phyloP scores from a whole-genome alignment of 2,888 invertebrate genomes.

The Campoletis raptor region DNA sequence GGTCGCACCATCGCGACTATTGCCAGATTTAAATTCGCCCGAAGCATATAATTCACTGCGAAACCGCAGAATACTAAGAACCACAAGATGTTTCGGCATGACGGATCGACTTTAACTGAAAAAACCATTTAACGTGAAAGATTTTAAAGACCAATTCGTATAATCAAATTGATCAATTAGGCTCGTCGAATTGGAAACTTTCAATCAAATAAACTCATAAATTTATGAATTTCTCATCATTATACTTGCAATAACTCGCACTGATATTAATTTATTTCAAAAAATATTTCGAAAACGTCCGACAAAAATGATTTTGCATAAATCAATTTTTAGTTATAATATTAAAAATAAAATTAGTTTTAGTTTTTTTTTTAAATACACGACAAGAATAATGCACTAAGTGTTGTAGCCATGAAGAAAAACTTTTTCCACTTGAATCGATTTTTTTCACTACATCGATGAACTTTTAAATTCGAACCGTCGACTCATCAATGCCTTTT shows the following conservation, averaged over 20 bases:
- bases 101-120: conserved; percentile 77
- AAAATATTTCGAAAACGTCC: not conserved
- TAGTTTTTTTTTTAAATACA: not conserved
- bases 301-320: not conserved
- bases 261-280: not conserved
- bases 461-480: conserved; percentile 10
- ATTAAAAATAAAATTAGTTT: not conserved
- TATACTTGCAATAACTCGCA: not conserved
- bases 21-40: conserved; percentile 89
- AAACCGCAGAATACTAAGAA: conserved; percentile 88
- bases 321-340: not conserved
- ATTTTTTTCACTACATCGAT: conserved; percentile 4
- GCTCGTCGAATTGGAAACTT: not conserved
- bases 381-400: not conserved
- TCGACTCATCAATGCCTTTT: conserved; percentile 17
- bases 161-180: not conserved
- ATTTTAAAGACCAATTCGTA: not conserved
- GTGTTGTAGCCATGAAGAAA: not conserved
- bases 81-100: conserved; percentile 87
- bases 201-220: not conserved
- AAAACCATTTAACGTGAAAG: not conserved
- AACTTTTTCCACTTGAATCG: not conserved
- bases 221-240: not conserved
- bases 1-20: conserved; percentile 88
- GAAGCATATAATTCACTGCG: conserved; percentile 89